Evolutionary conservation across 2,888 invertebrate genomes (phyloP), one percentile per base, ranked within the genome.

Genomic region (Pristionchus fissidentatus): DNA sequence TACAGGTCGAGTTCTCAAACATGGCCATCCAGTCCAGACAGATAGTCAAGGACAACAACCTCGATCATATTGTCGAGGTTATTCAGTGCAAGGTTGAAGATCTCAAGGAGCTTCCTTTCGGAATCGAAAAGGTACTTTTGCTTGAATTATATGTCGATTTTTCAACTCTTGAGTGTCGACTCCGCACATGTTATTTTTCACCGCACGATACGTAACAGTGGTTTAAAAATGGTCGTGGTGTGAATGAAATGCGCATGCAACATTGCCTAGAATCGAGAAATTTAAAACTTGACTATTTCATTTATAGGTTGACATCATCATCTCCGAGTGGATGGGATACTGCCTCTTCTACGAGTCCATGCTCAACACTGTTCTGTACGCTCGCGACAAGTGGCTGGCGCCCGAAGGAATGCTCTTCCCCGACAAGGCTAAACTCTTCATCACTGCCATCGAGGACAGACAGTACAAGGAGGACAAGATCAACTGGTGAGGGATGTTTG

Each of bases 381-480:
- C 99, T 0, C 94, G 99, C 57, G 98, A 99, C 93, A 98, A 98
- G 94, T 99, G 98, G 99, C 95, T 99, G 73, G 94, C 93, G 10
- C 84, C 85, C 4, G 90, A 95, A 91, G 98, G 98, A 84, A 95
- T 97, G 94, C 95, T 98, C 90, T 97, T 98, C 94, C 98, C 98
- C 0, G 95, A 95, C 92, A 93, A 97, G 92, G 98, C 98, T 87
- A 97, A 97, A 1, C 94, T 99, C 62, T 98, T 96, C 93, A 95
- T 99, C 83, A 96, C 96, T 86, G 94, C 94, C 73, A 94, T 95
- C 87, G 94, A 95, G 93, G 99, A 99, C 93, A 95, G 98, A 32
- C 98, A 99, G 94, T 99, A 99, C 94, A 99, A 99, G 93, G 98
- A 99, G 92, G 98, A 99, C 93, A 99, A 99, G 94, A 99, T 99